Base-by-base conservation (phyloP, 2,888 invertebrate genomes). In the Hanleya hanleyi region DNA sequence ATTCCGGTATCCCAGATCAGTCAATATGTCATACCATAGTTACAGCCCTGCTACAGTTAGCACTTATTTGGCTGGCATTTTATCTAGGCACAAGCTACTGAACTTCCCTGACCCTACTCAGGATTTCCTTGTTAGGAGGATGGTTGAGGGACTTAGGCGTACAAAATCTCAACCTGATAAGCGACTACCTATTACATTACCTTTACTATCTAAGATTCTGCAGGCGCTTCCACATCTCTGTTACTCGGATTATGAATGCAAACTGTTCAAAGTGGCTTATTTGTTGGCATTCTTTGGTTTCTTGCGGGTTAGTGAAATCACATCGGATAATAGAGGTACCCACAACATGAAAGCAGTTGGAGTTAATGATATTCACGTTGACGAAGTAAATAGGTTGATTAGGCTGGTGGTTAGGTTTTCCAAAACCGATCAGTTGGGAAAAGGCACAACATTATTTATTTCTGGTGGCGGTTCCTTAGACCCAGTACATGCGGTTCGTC, bases 251-350 rank as follows among this genome's bases (percentile, higher is more conserved):
- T 69, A 62, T 33, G 69, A 69, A 22, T 29, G 38, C 33, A 61
- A 47, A 37, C 32, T 69, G 41, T 69, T 69, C 41, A 37, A 29
- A 29, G 67, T 41, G 1, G 38, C 38, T 33, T 67, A 38, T 41
- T 32, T 67, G 32, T 15, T 67, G 22, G 47, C 67, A 67, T 67
- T 41, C 22, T 38, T 38, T 67, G 37, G 37, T 67, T 36, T 41
- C 18, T 32, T 67, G 9, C 1, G 67, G 38, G 47, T 67, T 0
- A 41, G 67, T 33, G 67, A 67, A 37, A 41, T 67, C 9, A 26
- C 22, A 9, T 15, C 9, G 9, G 18, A 41, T 12, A 41, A 41
- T 18, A 18, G 41, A 12, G 18, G 18, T 41, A 22, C 12, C 26
- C 9, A 18, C 9, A 9, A 57, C 7, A 22, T 9, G 12, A 26